Percentiles rank a stretch among this genome's conserved stretches.
phyloP scores from a whole-genome alignment of 2,113 vertebrate genomes.

The Saccopteryx leptura region DNA sequence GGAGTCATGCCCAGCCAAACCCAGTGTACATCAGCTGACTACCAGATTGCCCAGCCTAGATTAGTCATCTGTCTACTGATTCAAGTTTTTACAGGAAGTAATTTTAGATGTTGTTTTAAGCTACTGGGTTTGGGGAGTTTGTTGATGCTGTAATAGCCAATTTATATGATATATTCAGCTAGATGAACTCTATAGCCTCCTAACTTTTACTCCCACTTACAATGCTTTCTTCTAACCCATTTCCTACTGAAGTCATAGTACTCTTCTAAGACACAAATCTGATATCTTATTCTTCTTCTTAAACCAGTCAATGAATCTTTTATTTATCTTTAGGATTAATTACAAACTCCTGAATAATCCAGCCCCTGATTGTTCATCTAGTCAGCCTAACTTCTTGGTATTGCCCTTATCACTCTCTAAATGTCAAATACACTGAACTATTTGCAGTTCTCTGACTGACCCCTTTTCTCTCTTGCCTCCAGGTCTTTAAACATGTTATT shows the following conservation, averaged over 20 bases:
- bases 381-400: background rate
- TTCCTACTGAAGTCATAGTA: constrained; percentile 12
- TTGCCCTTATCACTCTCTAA: background rate
- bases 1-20: background rate
- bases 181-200: background rate
- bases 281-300: background rate
- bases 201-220: background rate
- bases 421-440: background rate
- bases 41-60: background rate
- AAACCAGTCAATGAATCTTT: background rate
- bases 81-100: background rate
- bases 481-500: background rate
- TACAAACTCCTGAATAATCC: background rate
- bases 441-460: background rate
- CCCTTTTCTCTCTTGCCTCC: background rate
- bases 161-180: background rate
- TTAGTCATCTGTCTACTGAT: background rate
- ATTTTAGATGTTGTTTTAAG: constrained; percentile 21
- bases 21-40: constrained; percentile 12
- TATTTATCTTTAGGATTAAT: background rate
- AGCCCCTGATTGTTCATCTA: background rate
- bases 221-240: background rate
- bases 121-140: background rate
- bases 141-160: background rate
- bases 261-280: background rate